A percentile compares a stretch with the other conserved stretches of the same genome.
These are phyloP conservation scores for Cheilosia vernalis DNA, from an alignment of 2,888 invertebrate species.

Conservation along the genomic window DNA sequence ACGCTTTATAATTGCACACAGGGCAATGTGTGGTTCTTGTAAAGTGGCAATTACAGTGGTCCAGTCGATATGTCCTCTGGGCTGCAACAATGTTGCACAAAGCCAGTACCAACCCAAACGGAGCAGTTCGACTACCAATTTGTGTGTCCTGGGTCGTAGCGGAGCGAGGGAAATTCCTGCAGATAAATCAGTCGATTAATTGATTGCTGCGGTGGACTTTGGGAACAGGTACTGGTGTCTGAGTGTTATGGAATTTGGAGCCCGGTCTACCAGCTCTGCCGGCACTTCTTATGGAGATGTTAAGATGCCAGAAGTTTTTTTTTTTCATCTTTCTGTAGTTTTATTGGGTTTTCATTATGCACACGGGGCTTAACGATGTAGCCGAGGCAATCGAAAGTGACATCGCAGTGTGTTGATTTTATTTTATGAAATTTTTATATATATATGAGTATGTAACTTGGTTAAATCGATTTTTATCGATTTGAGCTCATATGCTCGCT, in stretches of 20 bases:
- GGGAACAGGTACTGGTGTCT: slow-evolving; percentile 12
- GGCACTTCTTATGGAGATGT: slow-evolving; percentile 49
- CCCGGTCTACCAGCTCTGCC: neutral
- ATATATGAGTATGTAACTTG: neutral
- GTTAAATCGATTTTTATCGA: slow-evolving; percentile 36
- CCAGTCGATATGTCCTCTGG: slow-evolving; percentile 15
- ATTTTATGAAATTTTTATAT: slow-evolving; percentile 13
- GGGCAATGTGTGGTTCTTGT: slow-evolving; percentile 17
- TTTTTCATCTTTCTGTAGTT: slow-evolving; percentile 11
- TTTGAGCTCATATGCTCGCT: slow-evolving; percentile 28
- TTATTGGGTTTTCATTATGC: neutral
- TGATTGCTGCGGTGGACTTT: slow-evolving; percentile 41
- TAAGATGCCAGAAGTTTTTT: slow-evolving; percentile 17
- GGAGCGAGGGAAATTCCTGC: slow-evolving; percentile 38
- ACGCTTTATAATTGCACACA: slow-evolving; percentile 35
- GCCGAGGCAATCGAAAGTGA: slow-evolving; percentile 53
- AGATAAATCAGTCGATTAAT: slow-evolving; percentile 68
- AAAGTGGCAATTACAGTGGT: slow-evolving; percentile 57
- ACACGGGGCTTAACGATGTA: slow-evolving; percentile 20
- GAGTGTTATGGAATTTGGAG: slow-evolving; percentile 48
- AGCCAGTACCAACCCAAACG: neutral
- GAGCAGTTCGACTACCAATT: slow-evolving; percentile 1
- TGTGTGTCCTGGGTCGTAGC: slow-evolving; percentile 8
- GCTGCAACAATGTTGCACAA: slow-evolving; percentile 53
- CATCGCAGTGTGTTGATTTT: slow-evolving; percentile 32